Percentiles rank a stretch among this genome's conserved stretches.
Conservation (phyloP, 2,888 invertebrate genomes). For the Scelioninae gen. 1 region DNA sequence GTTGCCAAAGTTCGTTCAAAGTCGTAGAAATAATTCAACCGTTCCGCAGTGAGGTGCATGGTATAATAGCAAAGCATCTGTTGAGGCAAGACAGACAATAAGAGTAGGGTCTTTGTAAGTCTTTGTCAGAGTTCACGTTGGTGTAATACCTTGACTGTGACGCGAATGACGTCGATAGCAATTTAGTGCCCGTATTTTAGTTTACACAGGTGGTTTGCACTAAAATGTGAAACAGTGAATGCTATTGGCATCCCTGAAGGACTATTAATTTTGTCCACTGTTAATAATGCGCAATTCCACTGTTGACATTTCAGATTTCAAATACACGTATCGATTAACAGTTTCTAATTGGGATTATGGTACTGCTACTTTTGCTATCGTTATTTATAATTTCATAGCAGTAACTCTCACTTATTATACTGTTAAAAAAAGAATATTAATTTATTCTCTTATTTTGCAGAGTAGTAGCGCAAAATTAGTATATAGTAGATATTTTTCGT, state of each 20-base stretch:
- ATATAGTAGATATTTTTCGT: too few relatives aligned
- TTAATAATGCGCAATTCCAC: not conserved
- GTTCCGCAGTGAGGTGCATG: too few relatives aligned
- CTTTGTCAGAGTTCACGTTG: constrained; percentile 17
- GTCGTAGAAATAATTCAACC: constrained; percentile 31
- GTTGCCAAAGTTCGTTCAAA: too few relatives aligned
- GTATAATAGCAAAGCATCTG: constrained; percentile 23
- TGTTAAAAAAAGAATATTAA: too few relatives aligned
- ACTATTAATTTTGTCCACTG: constrained; percentile 18
- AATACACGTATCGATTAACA: not conserved
- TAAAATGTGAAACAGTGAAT: constrained; percentile 5
- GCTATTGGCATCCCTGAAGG: constrained; percentile 17
- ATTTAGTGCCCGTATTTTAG: constrained; percentile 18
- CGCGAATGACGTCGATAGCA: constrained; percentile 4
- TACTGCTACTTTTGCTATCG: too few relatives aligned
- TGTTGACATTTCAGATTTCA: not conserved
- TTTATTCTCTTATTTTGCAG: too few relatives aligned
- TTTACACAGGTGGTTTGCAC: constrained; percentile 32
- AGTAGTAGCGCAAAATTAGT: too few relatives aligned
- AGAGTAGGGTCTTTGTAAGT: not conserved
- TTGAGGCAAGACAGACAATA: constrained; percentile 17
- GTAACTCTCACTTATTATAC: too few relatives aligned
- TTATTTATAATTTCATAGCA: too few relatives aligned
- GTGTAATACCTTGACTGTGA: constrained; percentile 17
- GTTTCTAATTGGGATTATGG: too few relatives aligned